Conservation (phyloP, 1,140 invertebrate species). For the Amyelois transitella region DNA sequence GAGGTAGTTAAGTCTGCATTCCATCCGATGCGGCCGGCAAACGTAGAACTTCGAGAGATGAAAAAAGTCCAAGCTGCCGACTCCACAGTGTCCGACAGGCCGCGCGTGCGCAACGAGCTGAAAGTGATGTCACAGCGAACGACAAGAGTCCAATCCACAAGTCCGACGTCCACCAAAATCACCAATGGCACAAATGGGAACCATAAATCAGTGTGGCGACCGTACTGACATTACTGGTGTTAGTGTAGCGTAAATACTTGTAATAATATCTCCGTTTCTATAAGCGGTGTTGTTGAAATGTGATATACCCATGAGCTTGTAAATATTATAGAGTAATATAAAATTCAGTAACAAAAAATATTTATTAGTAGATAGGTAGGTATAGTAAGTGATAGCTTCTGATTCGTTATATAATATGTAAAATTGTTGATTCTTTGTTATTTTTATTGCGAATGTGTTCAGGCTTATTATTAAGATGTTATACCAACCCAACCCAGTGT, state of each 20-base stretch:
- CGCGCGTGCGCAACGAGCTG: constrained; percentile 69
- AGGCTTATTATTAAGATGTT: constrained; percentile 25
- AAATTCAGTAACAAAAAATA: constrained; percentile 40
- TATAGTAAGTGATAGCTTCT: constrained; percentile 15
- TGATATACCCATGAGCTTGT: constrained; percentile 71
- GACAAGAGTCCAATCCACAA: constrained; percentile 61
- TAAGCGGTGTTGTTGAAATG: constrained; percentile 53
- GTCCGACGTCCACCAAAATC: constrained; percentile 78
- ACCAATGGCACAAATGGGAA: constrained; percentile 72
- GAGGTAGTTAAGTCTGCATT: constrained; percentile 86
- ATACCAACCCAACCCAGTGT: too few species aligned
- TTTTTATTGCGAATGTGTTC: constrained; percentile 41
- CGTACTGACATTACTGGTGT: constrained; percentile 76
- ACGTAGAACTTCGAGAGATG: constrained; percentile 65
- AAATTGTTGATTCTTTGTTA: constrained; percentile 27
- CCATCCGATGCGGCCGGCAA: constrained; percentile 74
- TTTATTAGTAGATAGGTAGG: constrained; percentile 47
- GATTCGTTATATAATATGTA: constrained; percentile 16
- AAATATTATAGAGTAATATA: constrained; percentile 55
- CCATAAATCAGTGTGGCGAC: constrained; percentile 84
- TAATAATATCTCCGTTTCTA: constrained; percentile 34
- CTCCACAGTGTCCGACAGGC: constrained; percentile 75
- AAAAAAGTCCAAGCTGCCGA: constrained; percentile 75
- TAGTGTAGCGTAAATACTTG: constrained; percentile 23
- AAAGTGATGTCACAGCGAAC: constrained; percentile 77